A percentile compares a stretch with the other conserved stretches of the same genome.
Evolutionary conservation across 2,797 vertebrate species (phyloP).

Genomic region (Perodicticus potto): DNA sequence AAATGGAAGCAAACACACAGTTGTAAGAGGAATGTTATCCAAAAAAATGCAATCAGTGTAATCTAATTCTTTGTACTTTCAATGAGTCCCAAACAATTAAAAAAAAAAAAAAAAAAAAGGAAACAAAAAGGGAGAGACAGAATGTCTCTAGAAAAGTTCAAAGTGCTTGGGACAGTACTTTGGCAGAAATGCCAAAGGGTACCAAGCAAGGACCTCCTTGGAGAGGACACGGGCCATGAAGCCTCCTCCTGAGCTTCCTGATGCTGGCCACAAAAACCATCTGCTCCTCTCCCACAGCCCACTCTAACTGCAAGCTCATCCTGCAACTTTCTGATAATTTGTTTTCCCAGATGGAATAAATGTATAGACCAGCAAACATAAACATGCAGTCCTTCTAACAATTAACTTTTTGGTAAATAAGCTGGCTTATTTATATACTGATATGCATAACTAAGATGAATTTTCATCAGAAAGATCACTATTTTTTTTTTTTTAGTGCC

Average conservation of each 20-base stretch:
- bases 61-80: no score
- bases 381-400: not conserved
- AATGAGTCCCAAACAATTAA: no score
- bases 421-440: not conserved
- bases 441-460: not conserved
- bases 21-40: no score
- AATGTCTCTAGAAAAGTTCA: not conserved
- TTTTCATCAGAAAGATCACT: not conserved
- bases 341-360: not conserved
- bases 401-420: constrained; percentile 2
- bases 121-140: not conserved
- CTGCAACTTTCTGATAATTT: constrained; percentile 5
- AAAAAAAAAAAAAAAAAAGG: no score
- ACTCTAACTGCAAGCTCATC: not conserved
- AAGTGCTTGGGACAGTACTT: not conserved
- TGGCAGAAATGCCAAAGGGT: not conserved
- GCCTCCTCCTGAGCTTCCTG: not conserved
- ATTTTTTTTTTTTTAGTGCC: not conserved
- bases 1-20: not conserved
- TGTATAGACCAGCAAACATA: not conserved
- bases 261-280: not conserved
- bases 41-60: no score
- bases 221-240: not conserved
- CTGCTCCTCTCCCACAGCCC: not conserved
- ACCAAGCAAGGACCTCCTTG: not conserved